phyloP scores from a whole-genome alignment of 1,140 invertebrate species.

The Sminthurinus signatus region DNA sequence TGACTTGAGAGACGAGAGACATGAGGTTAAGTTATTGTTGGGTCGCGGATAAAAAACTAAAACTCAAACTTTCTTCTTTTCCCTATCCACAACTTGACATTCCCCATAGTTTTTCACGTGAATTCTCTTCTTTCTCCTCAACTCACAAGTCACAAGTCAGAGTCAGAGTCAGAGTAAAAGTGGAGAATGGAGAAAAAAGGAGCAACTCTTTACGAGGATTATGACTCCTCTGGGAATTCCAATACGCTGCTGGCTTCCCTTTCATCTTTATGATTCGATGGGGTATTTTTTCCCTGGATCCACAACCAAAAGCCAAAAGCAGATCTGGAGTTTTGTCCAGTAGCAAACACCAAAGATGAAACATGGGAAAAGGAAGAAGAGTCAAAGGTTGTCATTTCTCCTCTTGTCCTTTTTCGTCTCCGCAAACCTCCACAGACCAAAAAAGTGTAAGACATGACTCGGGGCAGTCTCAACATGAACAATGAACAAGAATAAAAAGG shows the following conservation, averaged over 20 bases:
- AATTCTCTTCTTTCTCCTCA: background rate
- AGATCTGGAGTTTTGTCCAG: background rate
- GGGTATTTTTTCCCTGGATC: background rate
- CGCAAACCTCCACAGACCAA: background rate
- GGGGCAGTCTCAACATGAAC: no score
- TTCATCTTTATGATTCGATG: slow-evolving; percentile 4
- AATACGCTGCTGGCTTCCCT: background rate
- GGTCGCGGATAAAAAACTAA: no score
- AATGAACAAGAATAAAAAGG: background rate
- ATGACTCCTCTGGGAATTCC: slow-evolving; percentile 1
- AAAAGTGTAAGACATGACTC: no score
- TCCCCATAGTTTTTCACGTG: background rate
- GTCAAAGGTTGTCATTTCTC: background rate
- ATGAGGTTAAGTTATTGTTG: background rate
- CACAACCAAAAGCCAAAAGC: background rate
- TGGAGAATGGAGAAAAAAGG: background rate
- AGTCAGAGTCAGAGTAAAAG: background rate
- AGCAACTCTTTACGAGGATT: background rate
- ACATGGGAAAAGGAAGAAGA: no score
- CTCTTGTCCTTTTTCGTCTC: background rate
- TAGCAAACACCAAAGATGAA: no score
- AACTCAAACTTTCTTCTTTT: background rate
- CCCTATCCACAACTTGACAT: slow-evolving; percentile 7
- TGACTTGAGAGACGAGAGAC: background rate
- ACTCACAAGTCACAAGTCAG: background rate